These are phyloP conservation scores for Theretra japonica DNA, from an alignment of 2,888 invertebrate species.

Conservation along the genomic window DNA sequence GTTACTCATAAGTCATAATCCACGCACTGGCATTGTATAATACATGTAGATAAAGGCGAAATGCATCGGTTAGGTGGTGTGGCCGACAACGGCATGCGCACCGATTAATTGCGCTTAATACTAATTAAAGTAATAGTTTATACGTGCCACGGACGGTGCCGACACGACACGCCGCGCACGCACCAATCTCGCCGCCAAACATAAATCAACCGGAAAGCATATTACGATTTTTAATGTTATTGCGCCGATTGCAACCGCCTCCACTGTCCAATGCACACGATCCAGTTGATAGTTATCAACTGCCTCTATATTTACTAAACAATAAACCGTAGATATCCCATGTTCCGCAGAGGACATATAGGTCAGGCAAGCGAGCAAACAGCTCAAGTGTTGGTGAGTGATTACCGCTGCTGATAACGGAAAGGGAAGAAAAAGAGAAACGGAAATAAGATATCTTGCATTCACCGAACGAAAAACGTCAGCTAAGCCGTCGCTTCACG, in stretches of 20 bases:
- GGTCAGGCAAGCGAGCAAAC: too few species aligned
- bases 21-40: too few species aligned
- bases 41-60: neutral
- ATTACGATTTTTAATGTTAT: conserved; percentile 7
- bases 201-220: conserved; percentile 22
- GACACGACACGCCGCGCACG: conserved; percentile 32
- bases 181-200: neutral
- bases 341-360: too few species aligned
- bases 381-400: too few species aligned
- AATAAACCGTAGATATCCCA: too few species aligned
- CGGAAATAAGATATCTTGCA: too few species aligned
- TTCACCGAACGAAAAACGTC: too few species aligned
- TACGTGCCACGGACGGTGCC: conserved; percentile 36
- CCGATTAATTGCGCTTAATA: conserved; percentile 56
- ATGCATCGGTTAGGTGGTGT: conserved; percentile 43
- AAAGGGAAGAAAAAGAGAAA: too few species aligned
- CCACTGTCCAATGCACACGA: neutral
- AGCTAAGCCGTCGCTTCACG: too few species aligned
- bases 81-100: conserved; percentile 44
- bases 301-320: neutral
- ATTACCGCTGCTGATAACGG: too few species aligned
- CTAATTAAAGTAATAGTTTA: conserved; percentile 49
- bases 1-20: too few species aligned
- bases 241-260: neutral
- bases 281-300: neutral